Evolutionary conservation across 2,888 invertebrate genomes (phyloP), one percentile per base, ranked within the genome.

Genomic region (Dorcus parallelipipedus): DNA sequence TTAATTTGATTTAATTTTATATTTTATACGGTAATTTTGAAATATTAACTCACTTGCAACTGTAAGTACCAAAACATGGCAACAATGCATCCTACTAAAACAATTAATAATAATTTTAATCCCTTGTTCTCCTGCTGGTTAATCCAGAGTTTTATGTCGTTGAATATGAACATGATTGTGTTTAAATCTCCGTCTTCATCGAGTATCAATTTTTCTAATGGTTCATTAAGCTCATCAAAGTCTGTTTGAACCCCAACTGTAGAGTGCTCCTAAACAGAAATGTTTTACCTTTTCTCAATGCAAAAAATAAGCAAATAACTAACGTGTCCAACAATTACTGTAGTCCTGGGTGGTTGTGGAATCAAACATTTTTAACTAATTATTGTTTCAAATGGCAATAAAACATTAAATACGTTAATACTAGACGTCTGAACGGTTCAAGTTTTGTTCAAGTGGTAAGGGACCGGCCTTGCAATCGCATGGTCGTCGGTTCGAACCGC

Each of bases 41-140:
- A 20, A 56, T n/a, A 47, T 33, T 42, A 51, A 63, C 79, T 80
- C 73, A 87, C 88, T 79, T 90, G 87, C 76, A 86, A 84, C 71
- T 87, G 83, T 42, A 89, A 82, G 73, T 90, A 90, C 87, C 88
- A 90, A 73, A 88, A 87, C 85, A 90, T 85, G 17, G 85, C 83
- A 59, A 90, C 81, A 56, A 90, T 86, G 61, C 87, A 81, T 49
- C 88, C 86, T 38, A 86, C 81, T 49, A 90, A 79, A 54, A 90
- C 82, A 38, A 89, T 85, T 2, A 91, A 75, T 17, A 85, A 82
- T 47, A 90, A 80, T 76, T 90, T 90, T 1, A 90, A 76, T 3
- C 84, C 87, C 70, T 89, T 87, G 72, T 89, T 90, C 66, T 91
- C 91, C 69, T 91, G 89, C 68, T 89, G 87, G 70, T 87, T 84